Base-by-base conservation (phyloP, 2,888 invertebrate genomes). In the Chymomyza procnemis region DNA sequence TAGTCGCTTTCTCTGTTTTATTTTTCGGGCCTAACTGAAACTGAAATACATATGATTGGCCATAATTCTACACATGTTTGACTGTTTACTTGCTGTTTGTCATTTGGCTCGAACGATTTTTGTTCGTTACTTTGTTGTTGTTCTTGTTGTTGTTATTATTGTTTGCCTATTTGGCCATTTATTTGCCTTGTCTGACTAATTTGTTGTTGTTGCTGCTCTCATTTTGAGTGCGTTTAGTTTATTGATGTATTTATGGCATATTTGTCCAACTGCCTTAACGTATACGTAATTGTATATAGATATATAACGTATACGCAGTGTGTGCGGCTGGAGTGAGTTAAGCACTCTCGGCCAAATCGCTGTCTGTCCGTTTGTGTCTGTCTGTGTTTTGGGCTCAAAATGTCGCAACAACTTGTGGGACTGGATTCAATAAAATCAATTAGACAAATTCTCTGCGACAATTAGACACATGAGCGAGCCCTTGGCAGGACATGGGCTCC, bases 381-480 rank as follows among this genome's bases (percentile, higher is more conserved):
- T 22, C 46, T 59, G 48, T 19, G n/a, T n/a, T n/a, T 22, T 60
- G 14, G 47, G 34, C 3, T 12, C 34, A 41, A 41, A 58, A 58
- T 58, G 34, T 34, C 55, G 19, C 3, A 16, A 52, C 58, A 57
- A 56, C 48, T 71, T 68, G 63, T 21, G 55, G 50, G 48, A 22
- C 47, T 47, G 19, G 41, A 18, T 59, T 59, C 19, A 59, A 22
- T 66, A 21, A 66, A 66, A 77, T 70, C 63, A 70, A 74, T 71
- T 76, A 64, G 68, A 61, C 61, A 64, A 68, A 65, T 62, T 61
- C 22, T 54, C 58, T 18, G 6, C 19, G 21, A 18, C 54, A 54
- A 54, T 54, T 54, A 54, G 21, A 12, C 6, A 41, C 34, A 41
- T 41, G 9, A 41, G 34, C 34, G 34, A 12, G 12, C 34, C 34